Evolutionary conservation across 2,797 vertebrate species (phyloP), one percentile per base, ranked within the genome.

Genomic region (Clarias platycephalus): DNA sequence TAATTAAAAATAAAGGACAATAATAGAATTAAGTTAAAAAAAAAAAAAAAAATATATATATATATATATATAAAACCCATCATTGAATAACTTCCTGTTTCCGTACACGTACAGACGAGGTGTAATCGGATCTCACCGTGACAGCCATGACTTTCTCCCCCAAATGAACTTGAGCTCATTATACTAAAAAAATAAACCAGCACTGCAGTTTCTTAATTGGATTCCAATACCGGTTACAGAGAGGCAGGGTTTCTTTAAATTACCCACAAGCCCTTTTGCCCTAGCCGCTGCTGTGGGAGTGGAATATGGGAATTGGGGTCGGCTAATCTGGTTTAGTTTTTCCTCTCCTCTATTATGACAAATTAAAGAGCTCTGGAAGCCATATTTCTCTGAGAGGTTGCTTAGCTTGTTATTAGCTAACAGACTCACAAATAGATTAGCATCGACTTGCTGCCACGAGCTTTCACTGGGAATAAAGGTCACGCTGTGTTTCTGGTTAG

Each of bases 361-460:
- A 95, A 95, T 95, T 94, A 95, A 95, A 94, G 92, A 93, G 91
- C 91, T 93, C 94, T 95, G 92, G 93, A 91, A 93, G 92, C 90
- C 93, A 90, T 91, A 90, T 93, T 94, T 94, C 94, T 82, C 94
- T 13, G 82, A 92, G 90, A 84, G 70, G 89, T 88, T 93, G 91
- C 91, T 91, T 86, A 91, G 92, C 93, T 93, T 94, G 92, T 95
- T 93, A 94, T 95, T 94, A 93, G 91, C 93, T 94, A 95, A 94
- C 94, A 93, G 93, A 94, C 94, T 94, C 89, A 90, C 91, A 93
- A 94, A 95, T 92, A 92, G 93, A 96, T 95, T 94, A 92, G 92
- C 91, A 95, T 94, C 90, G 95, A 96, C 94, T 87, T 87, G 72
- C 88, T 90, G 91, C 92, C 89, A 87, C 86, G 89, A 86, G 88